phyloP scores from a whole-genome alignment of 64 coral and sea anemone species.

The Montipora cactus region DNA sequence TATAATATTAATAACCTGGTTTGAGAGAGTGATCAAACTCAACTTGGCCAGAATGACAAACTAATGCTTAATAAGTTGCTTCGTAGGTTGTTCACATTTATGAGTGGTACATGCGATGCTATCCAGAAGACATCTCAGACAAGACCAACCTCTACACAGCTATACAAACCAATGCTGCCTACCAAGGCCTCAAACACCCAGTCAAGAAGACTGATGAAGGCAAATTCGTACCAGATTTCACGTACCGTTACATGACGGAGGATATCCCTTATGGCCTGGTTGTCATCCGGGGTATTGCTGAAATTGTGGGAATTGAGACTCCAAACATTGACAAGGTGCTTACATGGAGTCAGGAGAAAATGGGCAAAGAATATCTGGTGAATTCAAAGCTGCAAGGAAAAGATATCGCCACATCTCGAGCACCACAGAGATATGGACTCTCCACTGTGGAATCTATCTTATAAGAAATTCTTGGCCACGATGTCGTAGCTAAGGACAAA shows the following conservation, averaged over 20 bases:
- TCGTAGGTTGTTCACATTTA: slow-evolving; percentile 7
- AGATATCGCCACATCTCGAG: slow-evolving; percentile 57
- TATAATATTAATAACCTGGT: too few relatives aligned
- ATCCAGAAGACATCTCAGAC: slow-evolving; percentile 17
- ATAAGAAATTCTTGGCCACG: neutral
- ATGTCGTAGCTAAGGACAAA: neutral
- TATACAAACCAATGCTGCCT: slow-evolving; percentile 13
- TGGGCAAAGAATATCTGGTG: slow-evolving; percentile 75
- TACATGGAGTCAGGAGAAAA: slow-evolving; percentile 52
- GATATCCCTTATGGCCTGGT: slow-evolving; percentile 55
- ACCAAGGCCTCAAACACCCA: slow-evolving; percentile 26
- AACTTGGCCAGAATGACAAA: too few relatives aligned
- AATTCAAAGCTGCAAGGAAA: slow-evolving; percentile 72
- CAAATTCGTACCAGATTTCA: slow-evolving; percentile 37
- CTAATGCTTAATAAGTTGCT: too few relatives aligned
- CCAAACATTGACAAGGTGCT: slow-evolving; percentile 67
- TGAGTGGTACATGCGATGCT: slow-evolving; percentile 39
- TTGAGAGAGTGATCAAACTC: too few relatives aligned
- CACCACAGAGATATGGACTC: slow-evolving; percentile 69
- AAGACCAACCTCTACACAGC: slow-evolving; percentile 31
- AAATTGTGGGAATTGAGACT: slow-evolving; percentile 55
- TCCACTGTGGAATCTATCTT: slow-evolving; percentile 35
- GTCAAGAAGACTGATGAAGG: slow-evolving; percentile 24
- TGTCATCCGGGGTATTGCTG: slow-evolving; percentile 76
- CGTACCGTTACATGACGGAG: slow-evolving; percentile 48